Evolutionary conservation across 2,113 vertebrate genomes (phyloP).

Genomic region (human (Homo sapiens)): GRCh38 chr12:107435001-107435500

Average conservation of each 20-base stretch:
- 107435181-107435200: fast-evolving
- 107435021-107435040: not conserved
- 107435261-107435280: not conserved
- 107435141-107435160: not conserved
- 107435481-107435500: not conserved
- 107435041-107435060: not conserved
- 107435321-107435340: not conserved
- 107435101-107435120: not conserved
- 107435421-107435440: not conserved
- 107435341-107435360: not conserved
- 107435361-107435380: not conserved
- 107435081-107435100: not conserved
- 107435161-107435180: not conserved
- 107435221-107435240: not conserved
- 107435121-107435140: not conserved
- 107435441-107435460: not conserved
- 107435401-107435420: not conserved
- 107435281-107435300: not conserved
- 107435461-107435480: not conserved
- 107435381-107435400: not conserved
- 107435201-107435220: not conserved
- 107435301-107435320: fast-evolving
- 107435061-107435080: not conserved
- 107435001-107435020: not conserved
- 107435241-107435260: not conserved